A percentile compares a stretch with the other conserved stretches of the same genome.
Conservation (phyloP, 37 sponge, comb jelly and placozoan genomes). For the Dysidea cf. avara region DNA sequence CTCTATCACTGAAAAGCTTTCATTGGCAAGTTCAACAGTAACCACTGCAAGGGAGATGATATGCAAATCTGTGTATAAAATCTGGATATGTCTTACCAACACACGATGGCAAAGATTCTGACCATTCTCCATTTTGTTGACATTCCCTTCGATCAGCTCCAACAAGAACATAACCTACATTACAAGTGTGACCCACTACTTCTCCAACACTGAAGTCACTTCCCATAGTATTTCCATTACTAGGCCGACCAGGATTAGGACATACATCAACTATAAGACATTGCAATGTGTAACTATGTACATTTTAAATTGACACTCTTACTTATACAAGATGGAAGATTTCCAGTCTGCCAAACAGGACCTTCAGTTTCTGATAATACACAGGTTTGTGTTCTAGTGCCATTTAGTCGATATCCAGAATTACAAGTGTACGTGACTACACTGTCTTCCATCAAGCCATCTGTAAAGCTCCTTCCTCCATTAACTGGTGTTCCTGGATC, state of each 20-base stretch:
- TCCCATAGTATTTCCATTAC: constrained; percentile 40
- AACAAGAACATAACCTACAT: constrained; percentile 50
- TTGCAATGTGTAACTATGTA: no score
- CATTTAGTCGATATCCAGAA: constrained; percentile 31
- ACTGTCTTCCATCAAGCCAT: constrained; percentile 20
- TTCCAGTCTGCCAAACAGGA: no score
- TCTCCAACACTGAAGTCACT: constrained; percentile 11
- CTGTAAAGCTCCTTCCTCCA: constrained; percentile 13
- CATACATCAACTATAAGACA: constrained; percentile 38
- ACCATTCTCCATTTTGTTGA: constrained; percentile 53
- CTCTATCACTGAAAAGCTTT: no score
- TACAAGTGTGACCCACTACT: constrained; percentile 43
- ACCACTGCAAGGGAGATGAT: no score
- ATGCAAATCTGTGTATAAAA: no score
- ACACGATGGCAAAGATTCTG: constrained; percentile 47
- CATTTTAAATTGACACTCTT: no score
- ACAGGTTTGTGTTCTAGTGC: constrained; percentile 2
- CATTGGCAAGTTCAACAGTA: no score
- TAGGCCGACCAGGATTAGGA: constrained; percentile 43
- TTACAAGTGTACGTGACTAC: constrained; percentile 48
- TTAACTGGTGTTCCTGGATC: constrained; percentile 30
- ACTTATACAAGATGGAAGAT: no score
- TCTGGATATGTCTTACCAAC: not conserved
- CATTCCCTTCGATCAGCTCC: constrained; percentile 37
- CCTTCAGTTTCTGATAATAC: no score